Conservation (phyloP, 2,113 vertebrate genomes). For the zebrafish (Danio rerio) region GRCz12tu NC_133183.1:56366001-56366500, state of each 20-base stretch:
- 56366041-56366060: conserved; percentile 28
- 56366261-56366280: conserved; percentile 65
- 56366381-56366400: no score
- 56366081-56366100: conserved; percentile 68
- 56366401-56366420: no score
- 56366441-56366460: no score
- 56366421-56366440: no score
- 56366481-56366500: no score
- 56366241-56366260: conserved; percentile 67
- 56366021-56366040: conserved; percentile 22
- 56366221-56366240: conserved; percentile 64
- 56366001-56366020: background rate
- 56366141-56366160: conserved; percentile 77
- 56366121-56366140: conserved; percentile 78
- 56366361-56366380: no score
- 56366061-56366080: background rate
- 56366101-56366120: conserved; percentile 67
- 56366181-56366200: conserved; percentile 58
- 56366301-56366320: background rate
- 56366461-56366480: no score
- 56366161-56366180: conserved; percentile 70
- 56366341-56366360: no score
- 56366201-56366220: conserved; percentile 54
- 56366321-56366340: background rate
- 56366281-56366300: background rate